phyloP scores from a whole-genome alignment of 2,888 invertebrate species.

The Prosapia bicincta region DNA sequence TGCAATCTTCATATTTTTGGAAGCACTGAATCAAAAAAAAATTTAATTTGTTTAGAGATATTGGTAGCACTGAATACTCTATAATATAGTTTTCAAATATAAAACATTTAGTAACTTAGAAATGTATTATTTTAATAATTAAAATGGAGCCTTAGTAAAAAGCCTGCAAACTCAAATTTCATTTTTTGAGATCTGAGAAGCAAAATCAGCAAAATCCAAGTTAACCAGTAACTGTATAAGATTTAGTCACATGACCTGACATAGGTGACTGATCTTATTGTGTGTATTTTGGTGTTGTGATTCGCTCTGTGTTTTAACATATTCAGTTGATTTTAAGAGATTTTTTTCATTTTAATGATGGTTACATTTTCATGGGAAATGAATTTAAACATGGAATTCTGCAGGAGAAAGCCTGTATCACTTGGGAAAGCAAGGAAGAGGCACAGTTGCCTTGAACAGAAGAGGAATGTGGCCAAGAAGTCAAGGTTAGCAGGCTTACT shows the following conservation, averaged over 20 bases:
- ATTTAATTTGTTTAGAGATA: no score
- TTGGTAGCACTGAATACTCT: conserved; percentile 18
- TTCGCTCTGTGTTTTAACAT: not conserved
- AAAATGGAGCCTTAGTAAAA: conserved; percentile 14
- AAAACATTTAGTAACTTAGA: conserved; percentile 11
- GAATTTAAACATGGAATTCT: conserved; percentile 2
- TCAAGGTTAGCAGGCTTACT: not conserved
- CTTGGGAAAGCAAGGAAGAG: conserved; percentile 12
- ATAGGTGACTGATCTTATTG: not conserved
- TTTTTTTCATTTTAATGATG: not conserved
- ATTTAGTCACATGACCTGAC: not conserved
- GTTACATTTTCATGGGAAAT: conserved; percentile 3
- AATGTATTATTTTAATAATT: conserved; percentile 6
- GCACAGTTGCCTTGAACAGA: not conserved
- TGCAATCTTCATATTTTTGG: not conserved
- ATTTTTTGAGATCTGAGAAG: conserved; percentile 10
- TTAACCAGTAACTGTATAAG: conserved; percentile 8
- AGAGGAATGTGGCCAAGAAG: not conserved
- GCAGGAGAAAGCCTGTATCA: conserved; percentile 12
- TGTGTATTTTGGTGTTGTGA: not conserved
- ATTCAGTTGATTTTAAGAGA: not conserved
- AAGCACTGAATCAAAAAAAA: no score
- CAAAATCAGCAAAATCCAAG: conserved; percentile 13
- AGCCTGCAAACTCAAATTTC: conserved; percentile 18
- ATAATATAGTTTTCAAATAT: not conserved